Base-by-base conservation (phyloP, 23 tunicate genomes). In the Ascidia mentula region DNA sequence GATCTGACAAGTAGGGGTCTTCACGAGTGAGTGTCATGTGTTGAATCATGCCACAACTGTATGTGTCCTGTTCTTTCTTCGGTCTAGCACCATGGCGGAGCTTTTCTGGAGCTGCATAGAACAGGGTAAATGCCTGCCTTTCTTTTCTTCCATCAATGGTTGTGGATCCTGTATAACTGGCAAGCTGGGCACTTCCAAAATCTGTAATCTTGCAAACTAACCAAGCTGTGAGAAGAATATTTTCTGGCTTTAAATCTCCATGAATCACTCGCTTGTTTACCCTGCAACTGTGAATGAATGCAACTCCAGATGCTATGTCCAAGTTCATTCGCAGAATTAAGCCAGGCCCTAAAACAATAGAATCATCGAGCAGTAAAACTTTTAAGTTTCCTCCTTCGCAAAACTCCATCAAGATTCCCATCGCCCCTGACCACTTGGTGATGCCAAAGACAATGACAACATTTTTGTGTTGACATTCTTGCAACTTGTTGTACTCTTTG, bases 201-300 rank as follows among this genome's bases (percentile, higher is more conserved):
- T 70, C 74, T 3, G 32, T 36, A 70, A 70, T 70, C 32, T 70
- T 70, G 38, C 74, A 70, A 70, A 28, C 36, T 3, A 70, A 36
- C 4, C 32, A 34, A 35, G 30, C 6, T 3, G 74, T 70, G 6
- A 70, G 13, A 70, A 70, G 74, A 34, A 70, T 36, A 18, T 70
- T 70, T 70, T 70, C 74, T 6, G 74, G 74, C 32, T 70, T 70
- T 36, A 70, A 28, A 31, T 70, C 74, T 20, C 74, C 74, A 31
- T 70, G 74, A 22, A 36, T 70, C 37, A 70, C 8, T 35, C 74
- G 6, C 13, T 70, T 70, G 24, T 34, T 31, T 22, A 18, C 13
- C 9, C n/a, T 70, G 5, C 30, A 31, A 31, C 32, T 70, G 13
- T 70, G 74, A 35, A 70, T 34, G 13, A 70, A 70, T 28, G 74